Evolutionary conservation across 1,140 invertebrate species (phyloP).

Genomic region (Drosophila baimaii): DNA sequence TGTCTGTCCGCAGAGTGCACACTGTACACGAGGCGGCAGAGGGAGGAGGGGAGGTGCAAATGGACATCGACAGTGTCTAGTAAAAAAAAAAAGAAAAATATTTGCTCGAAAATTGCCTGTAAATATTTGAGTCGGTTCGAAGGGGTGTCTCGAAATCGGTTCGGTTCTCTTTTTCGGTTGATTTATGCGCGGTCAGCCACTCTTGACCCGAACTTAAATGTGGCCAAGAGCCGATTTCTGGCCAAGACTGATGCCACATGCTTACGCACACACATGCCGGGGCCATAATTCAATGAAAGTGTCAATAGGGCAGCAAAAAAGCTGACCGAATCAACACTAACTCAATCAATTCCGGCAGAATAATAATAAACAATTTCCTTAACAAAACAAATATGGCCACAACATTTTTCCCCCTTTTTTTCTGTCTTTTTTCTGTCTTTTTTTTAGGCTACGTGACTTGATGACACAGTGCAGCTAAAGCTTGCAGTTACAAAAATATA

Average conservation of each 20-base stretch:
- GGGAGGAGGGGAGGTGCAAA: conserved; percentile 46
- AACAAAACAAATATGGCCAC: conserved; percentile 31
- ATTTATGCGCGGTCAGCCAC: conserved; percentile 76
- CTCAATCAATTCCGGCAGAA: conserved; percentile 74
- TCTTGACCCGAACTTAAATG: conserved; percentile 53
- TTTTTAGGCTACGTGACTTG: conserved; percentile 39
- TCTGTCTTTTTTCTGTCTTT: too few relatives aligned
- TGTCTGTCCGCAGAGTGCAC: conserved; percentile 28
- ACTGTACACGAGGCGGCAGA: conserved; percentile 1
- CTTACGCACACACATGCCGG: conserved; percentile 39
- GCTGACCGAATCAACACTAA: conserved; percentile 43
- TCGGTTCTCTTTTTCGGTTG: conserved; percentile 47
- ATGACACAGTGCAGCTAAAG: neutral
- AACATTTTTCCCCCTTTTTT: neutral
- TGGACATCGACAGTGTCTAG: conserved; percentile 62
- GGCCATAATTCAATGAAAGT: conserved; percentile 78
- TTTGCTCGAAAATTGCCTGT: conserved; percentile 79
- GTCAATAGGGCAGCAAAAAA: conserved; percentile 61
- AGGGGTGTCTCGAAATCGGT: conserved; percentile 27
- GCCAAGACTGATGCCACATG: conserved; percentile 31
- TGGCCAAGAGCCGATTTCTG: conserved; percentile 8
- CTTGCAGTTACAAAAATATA: too few relatives aligned
- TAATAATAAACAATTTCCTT: conserved; percentile 70
- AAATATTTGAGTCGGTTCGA: conserved; percentile 54
- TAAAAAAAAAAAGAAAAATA: conserved; percentile 65